Evolutionary conservation across 2,113 vertebrate species (phyloP).

Genomic region (Microcebus tavaratra): DNA sequence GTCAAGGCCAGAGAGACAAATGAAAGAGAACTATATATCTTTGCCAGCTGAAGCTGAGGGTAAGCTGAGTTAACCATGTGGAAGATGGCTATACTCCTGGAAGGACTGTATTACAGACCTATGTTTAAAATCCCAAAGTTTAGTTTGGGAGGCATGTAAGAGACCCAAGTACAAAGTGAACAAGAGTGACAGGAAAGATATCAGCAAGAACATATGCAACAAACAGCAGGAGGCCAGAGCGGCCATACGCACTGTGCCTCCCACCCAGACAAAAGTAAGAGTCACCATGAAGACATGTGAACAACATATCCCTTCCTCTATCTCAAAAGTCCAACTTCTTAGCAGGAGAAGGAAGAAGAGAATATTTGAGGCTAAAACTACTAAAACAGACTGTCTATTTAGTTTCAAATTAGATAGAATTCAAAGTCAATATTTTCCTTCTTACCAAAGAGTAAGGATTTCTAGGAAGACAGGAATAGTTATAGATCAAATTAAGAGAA

Average conservation of each 20-base stretch:
- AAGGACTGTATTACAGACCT: neutral
- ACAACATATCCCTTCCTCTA: neutral
- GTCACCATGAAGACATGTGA: neutral
- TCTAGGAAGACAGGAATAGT: neutral
- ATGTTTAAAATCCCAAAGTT: neutral
- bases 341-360: neutral
- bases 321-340: neutral
- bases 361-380: neutral
- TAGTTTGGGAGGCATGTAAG: neutral
- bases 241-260: no score
- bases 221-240: neutral
- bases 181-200: neutral
- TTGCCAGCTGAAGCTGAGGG: neutral
- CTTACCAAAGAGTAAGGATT: neutral
- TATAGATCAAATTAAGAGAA: neutral
- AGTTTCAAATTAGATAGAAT: neutral
- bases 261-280: neutral
- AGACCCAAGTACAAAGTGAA: neutral
- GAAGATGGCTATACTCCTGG: neutral
- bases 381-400: neutral
- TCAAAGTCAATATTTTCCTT: neutral
- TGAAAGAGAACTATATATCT: neutral
- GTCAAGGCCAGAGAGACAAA: neutral
- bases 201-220: neutral
- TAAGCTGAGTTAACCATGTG: neutral